A percentile compares a stretch with the other conserved stretches of the same genome.
phyloP scores from a whole-genome alignment of 2,113 vertebrate species.

The Engystomops pustulosus region DNA sequence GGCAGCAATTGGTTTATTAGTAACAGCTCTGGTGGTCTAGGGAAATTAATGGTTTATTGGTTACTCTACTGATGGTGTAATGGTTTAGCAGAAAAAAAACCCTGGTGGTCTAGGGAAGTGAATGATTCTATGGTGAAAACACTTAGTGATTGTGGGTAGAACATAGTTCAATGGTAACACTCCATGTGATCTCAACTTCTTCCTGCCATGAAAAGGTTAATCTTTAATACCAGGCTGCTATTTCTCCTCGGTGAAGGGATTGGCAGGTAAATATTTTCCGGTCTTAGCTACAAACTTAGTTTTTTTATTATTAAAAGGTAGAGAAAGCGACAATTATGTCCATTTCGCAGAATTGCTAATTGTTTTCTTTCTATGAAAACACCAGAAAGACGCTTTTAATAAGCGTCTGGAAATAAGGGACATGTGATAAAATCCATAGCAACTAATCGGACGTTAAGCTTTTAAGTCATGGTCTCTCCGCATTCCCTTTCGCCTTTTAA shows the following conservation, averaged over 20 bases:
- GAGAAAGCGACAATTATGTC: background rate
- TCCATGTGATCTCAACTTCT: no score
- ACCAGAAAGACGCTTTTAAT: slow-evolving; percentile 7
- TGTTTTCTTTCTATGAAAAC: slow-evolving; percentile 18
- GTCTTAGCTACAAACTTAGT: background rate
- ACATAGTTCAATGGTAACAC: no score
- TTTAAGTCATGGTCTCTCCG: slow-evolving; percentile 12
- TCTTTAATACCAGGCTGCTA: background rate
- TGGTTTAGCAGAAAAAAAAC: no score
- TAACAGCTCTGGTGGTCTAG: no score
- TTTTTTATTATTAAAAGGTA: background rate
- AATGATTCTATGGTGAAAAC: no score
- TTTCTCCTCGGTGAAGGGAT: background rate
- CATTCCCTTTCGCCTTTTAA: background rate
- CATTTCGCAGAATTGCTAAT: background rate
- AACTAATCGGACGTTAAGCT: slow-evolving; percentile 1
- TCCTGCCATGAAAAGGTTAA: background rate
- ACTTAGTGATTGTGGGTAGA: no score
- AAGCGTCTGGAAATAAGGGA: background rate
- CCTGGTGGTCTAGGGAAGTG: no score
- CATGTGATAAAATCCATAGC: slow-evolving; percentile 13
- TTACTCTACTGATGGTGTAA: no score
- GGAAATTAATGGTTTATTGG: no score
- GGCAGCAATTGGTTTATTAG: no score
- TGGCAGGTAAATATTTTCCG: background rate